These are phyloP conservation scores for Pyrocoelia pectoralis DNA, from an alignment of 2,888 invertebrate species.

Conservation along the genomic window DNA sequence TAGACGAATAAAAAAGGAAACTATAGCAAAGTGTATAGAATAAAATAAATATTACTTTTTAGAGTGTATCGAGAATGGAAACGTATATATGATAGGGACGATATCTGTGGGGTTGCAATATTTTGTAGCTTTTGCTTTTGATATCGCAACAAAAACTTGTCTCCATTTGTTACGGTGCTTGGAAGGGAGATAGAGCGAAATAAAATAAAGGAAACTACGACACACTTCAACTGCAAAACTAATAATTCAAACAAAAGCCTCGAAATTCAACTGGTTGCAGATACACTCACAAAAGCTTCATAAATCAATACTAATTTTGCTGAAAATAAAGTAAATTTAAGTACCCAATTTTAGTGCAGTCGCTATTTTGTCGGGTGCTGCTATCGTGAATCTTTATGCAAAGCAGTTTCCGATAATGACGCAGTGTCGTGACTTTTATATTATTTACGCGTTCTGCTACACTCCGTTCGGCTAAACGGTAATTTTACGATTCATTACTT, in stretches of 20 bases:
- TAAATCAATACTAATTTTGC: conserved; percentile 57
- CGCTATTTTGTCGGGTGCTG: conserved; percentile 52
- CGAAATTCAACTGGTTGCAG: conserved; percentile 50
- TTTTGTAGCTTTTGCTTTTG: conserved; percentile 19
- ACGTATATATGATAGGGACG: conserved; percentile 16
- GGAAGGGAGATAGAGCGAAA: conserved; percentile 33
- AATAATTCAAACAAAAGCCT: conserved; percentile 40
- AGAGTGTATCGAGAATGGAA: conserved; percentile 24
- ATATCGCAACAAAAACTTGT: conserved; percentile 26
- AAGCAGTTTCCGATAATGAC: conserved; percentile 61
- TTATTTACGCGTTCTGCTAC: conserved; percentile 57
- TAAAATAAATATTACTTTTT: conserved; percentile 15
- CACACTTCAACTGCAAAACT: conserved; percentile 37
- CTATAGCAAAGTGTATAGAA: too few relatives aligned
- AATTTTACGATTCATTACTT: conserved; percentile 61
- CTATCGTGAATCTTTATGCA: conserved; percentile 59
- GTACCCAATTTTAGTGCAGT: conserved; percentile 53
- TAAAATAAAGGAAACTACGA: conserved; percentile 36
- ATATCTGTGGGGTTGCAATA: conserved; percentile 17
- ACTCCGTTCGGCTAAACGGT: conserved; percentile 53
- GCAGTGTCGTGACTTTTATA: conserved; percentile 57
- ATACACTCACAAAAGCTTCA: conserved; percentile 46
- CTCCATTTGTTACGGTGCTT: conserved; percentile 35
- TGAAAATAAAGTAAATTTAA: conserved; percentile 50
- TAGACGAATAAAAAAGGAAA: too few relatives aligned